Base-by-base conservation (phyloP, 2,888 invertebrate genomes). In the Dasypogon diadema region DNA sequence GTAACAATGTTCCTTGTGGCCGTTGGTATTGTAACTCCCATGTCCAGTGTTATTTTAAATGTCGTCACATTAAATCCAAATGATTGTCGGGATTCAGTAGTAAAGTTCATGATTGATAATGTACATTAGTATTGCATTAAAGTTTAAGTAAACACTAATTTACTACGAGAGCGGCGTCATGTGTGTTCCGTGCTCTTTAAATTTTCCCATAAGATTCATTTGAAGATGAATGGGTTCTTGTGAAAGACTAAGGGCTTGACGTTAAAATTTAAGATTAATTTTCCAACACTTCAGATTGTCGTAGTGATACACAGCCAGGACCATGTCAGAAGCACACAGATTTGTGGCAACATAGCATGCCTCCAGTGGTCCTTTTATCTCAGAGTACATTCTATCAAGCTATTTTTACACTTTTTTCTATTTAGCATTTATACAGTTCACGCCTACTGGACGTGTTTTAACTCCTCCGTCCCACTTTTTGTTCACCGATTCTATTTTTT, bases 71-170 rank as follows among this genome's bases (percentile, higher is more conserved):
- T 70, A 30, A 26, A 14, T 21, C 2, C 70, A 34, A 54, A 54
- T 70, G 70, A 70, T 70, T 70, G 70, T 70, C 70, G 51, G 22
- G 26, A 21, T 30, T 70, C 70, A 18, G 16, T 54, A 70, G 22
- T 70, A 37, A 70, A 2, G 70, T 70, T 54, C 70, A 70, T 70
- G 70, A 54, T 70, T 70, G 30, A 26, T 30, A 42, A n/a, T 68
- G 24, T 37, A 48, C 65, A 48, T 65, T 16, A 68, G 26, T 18
- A 16, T 34, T 51, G 21, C 14, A 34, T 12, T 26, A 24, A 24
- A 42, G 18, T 63, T 22, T 12, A 63, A 37, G 21, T n/a, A n/a
- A n/a, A n/a, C 63, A 63, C 63, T 48, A 48, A 46, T 14, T 60
- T 65, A 16, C 51, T 51, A 65, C 10, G 48, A 21, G 14, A 22